Evolutionary conservation across 2,113 vertebrate species (phyloP).

Genomic region (Vanacampus margaritifer): DNA sequence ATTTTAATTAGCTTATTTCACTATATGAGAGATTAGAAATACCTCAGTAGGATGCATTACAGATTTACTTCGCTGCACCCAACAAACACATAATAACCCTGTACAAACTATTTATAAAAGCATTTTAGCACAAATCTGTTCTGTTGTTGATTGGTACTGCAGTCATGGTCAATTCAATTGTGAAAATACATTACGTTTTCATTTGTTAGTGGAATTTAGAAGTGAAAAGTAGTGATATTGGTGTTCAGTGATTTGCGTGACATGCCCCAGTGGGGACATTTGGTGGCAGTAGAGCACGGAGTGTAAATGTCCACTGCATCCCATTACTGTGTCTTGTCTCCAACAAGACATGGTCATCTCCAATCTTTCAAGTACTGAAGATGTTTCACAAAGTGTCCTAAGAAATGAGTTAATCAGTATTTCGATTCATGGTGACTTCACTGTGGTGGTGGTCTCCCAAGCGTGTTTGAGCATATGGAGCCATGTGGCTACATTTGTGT

Average conservation of each 20-base stretch:
- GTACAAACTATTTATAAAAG: background rate
- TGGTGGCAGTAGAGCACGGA: conserved; percentile 2
- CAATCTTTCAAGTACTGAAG: background rate
- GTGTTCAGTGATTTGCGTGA: background rate
- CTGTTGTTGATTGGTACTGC: background rate
- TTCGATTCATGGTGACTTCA: background rate
- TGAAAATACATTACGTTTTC: background rate
- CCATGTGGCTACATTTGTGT: conserved; percentile 10
- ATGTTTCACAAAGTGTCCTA: background rate
- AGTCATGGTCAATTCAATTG: background rate
- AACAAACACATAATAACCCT: background rate
- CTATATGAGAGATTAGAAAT: background rate
- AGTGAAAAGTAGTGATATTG: background rate
- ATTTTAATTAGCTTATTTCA: background rate
- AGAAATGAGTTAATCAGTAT: background rate
- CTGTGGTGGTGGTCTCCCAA: background rate
- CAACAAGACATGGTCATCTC: too few species aligned
- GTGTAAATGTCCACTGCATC: background rate
- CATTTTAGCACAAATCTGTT: background rate
- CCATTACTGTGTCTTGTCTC: too few species aligned
- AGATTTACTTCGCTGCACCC: background rate
- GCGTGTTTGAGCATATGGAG: conserved; percentile 11
- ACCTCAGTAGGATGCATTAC: background rate
- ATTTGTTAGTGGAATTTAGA: background rate
- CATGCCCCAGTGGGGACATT: background rate